Percentiles rank a stretch among this genome's conserved stretches.
phyloP scores from a whole-genome alignment of 2,113 vertebrate species.

The Xenopus laevis region DNA sequence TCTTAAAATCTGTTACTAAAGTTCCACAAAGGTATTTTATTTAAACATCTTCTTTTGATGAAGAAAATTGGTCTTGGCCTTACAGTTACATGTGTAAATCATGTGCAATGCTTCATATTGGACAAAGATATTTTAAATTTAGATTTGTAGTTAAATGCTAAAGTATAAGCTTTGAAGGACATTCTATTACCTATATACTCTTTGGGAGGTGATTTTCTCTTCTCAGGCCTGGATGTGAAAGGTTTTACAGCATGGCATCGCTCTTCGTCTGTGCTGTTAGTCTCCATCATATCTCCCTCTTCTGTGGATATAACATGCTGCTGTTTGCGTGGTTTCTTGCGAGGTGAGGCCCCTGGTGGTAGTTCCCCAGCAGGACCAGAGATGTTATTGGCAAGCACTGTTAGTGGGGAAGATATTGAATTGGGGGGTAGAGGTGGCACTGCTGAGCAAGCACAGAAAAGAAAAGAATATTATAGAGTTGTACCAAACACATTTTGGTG shows the following conservation, averaged over 20 bases:
- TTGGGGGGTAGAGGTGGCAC: conserved; percentile 69
- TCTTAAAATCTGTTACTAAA: no score
- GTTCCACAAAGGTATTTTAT: no score
- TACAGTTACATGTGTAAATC: no score
- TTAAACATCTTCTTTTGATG: no score
- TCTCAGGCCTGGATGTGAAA: conserved; percentile 78
- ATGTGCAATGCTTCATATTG: no score
- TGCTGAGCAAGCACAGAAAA: conserved; percentile 51
- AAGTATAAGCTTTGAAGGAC: background rate
- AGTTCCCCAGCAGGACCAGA: conserved; percentile 78
- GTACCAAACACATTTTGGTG: no score
- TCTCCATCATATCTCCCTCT: conserved; percentile 97
- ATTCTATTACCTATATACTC: conserved; percentile 85
- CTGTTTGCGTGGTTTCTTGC: conserved; percentile 97
- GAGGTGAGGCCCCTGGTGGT: conserved; percentile 87
- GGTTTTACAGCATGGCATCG: conserved; percentile 75
- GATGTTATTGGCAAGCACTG: conserved; percentile 72
- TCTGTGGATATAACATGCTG: conserved; percentile 96
- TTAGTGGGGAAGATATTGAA: conserved; percentile 69
- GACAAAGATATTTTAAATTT: no score
- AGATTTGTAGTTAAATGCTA: no score
- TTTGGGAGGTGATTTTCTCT: conserved; percentile 90
- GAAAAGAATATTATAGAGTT: background rate
- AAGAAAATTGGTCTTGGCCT: no score
- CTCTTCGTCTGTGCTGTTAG: conserved; percentile 96